A percentile compares a stretch with the other conserved stretches of the same genome.
Conservation (phyloP, 1,140 invertebrate genomes). For the Euwallacea similis region DNA sequence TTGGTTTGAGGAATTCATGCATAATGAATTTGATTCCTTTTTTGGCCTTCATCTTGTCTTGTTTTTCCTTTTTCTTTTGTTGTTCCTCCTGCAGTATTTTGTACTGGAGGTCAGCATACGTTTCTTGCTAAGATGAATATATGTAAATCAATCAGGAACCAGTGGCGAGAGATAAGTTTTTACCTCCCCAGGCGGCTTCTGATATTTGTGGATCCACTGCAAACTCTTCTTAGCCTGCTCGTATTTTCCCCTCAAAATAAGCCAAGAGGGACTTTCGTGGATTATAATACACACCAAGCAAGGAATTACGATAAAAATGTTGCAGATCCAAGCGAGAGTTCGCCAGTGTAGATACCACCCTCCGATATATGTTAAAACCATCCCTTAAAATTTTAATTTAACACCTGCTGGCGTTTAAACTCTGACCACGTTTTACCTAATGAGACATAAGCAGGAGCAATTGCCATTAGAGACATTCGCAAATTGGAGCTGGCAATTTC, state of each 20-base stretch:
- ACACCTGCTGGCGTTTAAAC: background rate
- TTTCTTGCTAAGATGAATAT: slow-evolving; percentile 37
- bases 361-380: slow-evolving; percentile 61
- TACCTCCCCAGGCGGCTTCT: slow-evolving; percentile 43
- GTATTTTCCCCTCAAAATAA: slow-evolving; percentile 58
- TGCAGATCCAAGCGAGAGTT: slow-evolving; percentile 58
- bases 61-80: slow-evolving; percentile 52
- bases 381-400: slow-evolving; percentile 52
- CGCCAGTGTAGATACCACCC: slow-evolving; percentile 63
- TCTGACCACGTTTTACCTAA: slow-evolving; percentile 31
- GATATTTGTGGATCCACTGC: slow-evolving; percentile 53
- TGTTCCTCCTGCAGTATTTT: slow-evolving; percentile 53
- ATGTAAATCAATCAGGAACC: no score
- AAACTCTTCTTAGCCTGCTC: slow-evolving; percentile 60
- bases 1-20: slow-evolving; percentile 56
- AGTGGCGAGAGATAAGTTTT: background rate
- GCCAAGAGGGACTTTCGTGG: slow-evolving; percentile 70
- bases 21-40: slow-evolving; percentile 48
- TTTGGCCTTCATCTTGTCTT: slow-evolving; percentile 30
- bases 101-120: slow-evolving; percentile 52
- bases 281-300: slow-evolving; percentile 60
- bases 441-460: slow-evolving; percentile 42
- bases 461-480: slow-evolving; percentile 56
- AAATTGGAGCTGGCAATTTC: slow-evolving; percentile 63
- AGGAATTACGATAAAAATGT: slow-evolving; percentile 59